A percentile compares a stretch with the other conserved stretches of the same genome.
These are phyloP conservation scores for Zaprionus bogoriensis DNA, from an alignment of 2,888 invertebrate species.

Conservation along the genomic window DNA sequence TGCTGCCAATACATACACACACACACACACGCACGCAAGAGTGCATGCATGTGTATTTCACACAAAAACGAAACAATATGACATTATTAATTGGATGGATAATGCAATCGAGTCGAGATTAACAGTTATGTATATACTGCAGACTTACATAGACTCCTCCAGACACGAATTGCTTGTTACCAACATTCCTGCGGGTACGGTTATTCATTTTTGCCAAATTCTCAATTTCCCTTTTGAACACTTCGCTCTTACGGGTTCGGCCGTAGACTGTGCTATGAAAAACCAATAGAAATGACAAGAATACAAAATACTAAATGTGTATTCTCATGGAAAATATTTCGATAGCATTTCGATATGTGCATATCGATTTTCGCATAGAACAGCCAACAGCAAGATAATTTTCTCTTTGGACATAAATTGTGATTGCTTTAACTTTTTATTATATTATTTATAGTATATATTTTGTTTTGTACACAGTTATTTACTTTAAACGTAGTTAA, in stretches of 20 bases:
- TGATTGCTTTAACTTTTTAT: background rate
- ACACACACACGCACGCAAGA: background rate
- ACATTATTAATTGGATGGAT: conserved; percentile 5
- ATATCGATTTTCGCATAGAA: too few species aligned
- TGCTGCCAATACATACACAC: background rate
- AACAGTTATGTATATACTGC: background rate
- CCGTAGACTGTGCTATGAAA: background rate
- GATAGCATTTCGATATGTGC: background rate
- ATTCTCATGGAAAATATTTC: background rate
- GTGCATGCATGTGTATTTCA: background rate
- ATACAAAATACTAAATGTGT: background rate
- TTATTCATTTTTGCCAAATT: conserved; percentile 57
- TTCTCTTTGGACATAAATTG: too few species aligned
- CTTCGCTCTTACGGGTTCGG: too few species aligned
- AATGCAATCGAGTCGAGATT: conserved; percentile 4
- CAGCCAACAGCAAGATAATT: too few species aligned
- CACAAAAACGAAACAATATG: conserved; percentile 5
- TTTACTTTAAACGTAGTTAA: background rate
- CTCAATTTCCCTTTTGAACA: background rate
- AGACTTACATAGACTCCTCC: conserved; percentile 70
- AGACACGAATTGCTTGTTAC: conserved; percentile 53
- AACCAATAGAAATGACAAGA: background rate
- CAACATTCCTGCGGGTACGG: conserved; percentile 47
- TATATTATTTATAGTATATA: background rate
- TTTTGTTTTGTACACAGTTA: background rate